Evolutionary conservation across 2,888 invertebrate species (phyloP), one percentile per base, ranked within the genome.

Genomic region (Leucophenga maculata): DNA sequence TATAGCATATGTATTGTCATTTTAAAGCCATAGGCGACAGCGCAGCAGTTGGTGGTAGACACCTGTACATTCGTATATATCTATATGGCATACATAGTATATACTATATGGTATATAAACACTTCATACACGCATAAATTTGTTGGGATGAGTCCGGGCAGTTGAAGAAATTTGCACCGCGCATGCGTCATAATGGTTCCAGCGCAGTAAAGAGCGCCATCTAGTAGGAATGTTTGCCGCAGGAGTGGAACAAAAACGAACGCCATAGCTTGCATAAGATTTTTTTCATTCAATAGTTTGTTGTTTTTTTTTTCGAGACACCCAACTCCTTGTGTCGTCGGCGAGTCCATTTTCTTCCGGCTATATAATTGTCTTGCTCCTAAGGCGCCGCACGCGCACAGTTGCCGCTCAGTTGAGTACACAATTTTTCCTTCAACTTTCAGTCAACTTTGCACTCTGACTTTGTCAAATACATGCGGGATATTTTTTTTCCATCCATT

Each of bases 391-490:
- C 26, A 26, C 4, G 26, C 11, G 39, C 39, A 6, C 11, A 31
- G 54, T 52, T 8, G 14, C 57, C 6, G 26, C 57, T 39, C 1
- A 39, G 39, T 39, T 39, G 8, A 39, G 46, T 14, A 46, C 46
- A 46, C 13, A 26, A 16, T 11, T 64, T 44, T 70, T 69, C 71
- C 79, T 78, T 74, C 76, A 83, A 83, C 84, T 83, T 82, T 79
- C 78, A 75, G 82, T 82, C 80, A 84, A 83, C 83, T 83, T 83
- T 84, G 83, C 83, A 82, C 83, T 83, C 83, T 78, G 83, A 84
- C 83, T 82, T 83, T 83, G 78, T 73, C 68, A 66, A 72, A 71
- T 65, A 54, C 69, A 62, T 60, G 55, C 48, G 65, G 59, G 59
- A 60, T 39, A 55, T 54, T 67, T 50, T 59, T n/a, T n/a, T n/a